Evolutionary conservation across 2,113 vertebrate genomes (phyloP), one percentile per base, ranked within the genome.

Genomic region (Lynx canadensis): DNA sequence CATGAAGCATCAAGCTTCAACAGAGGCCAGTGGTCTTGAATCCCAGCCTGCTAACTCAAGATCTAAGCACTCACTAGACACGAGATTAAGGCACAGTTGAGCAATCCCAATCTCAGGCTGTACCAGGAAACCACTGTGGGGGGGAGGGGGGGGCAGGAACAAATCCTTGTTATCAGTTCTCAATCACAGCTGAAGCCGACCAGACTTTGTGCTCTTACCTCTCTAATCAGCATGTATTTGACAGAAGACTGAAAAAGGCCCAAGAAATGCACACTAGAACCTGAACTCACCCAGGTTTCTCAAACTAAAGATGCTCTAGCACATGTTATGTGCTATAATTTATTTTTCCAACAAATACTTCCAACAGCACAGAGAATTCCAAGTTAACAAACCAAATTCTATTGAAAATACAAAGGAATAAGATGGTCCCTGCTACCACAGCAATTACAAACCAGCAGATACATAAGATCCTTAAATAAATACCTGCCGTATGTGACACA

Each of bases 301-400:
- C 65, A 81, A 94, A 92, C n/a, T 86, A 74, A 86, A 88, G 33
- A 68, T 78, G 41, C n/a, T 74, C 57, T 27, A 84, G 38, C 8
- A 81, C 14, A n/a, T 74, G 76, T 79, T 69, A 93, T 15, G 3
- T 74, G 13, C 65, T 85, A 25, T 7, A 57, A 83, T 27, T 89
- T 74, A 48, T 69, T 87, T 65, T 85, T 65, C 74, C 36, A 94
- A 78, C 5, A 89, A 78, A n/a, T 71, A 91, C 41, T 82, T 95
- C n/a, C 15, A 94, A 83, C 14, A 88, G 50, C 36, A 33, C 45
- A 89, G 0, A 92, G 48, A 89, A 57, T 78, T 76, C 68, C 60
- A 88, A 91, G 45, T 94, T 36, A 91, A 68, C 3, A 69, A 27
- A 85, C 48, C 48, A 92, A 55, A 12, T 41, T 80, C 65, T 92